phyloP scores from a whole-genome alignment of 2,888 invertebrate genomes.

The Vanessa cardui region DNA sequence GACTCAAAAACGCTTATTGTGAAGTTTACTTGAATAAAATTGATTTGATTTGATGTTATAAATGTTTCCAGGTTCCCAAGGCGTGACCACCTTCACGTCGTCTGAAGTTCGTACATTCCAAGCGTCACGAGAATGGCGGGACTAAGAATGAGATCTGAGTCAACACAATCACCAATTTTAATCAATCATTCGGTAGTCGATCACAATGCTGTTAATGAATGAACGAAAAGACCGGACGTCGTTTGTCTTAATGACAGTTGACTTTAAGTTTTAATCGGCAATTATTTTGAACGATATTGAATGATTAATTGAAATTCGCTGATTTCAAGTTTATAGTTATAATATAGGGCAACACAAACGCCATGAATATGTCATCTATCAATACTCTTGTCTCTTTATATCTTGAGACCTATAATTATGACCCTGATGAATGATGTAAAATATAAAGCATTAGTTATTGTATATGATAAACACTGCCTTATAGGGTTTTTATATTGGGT shows the following conservation, averaged over 20 bases:
- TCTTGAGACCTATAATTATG: background rate
- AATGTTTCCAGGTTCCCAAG: constrained; percentile 69
- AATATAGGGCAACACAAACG: background rate
- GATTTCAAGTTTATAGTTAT: background rate
- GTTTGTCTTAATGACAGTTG: too few species aligned
- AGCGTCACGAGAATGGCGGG: constrained; percentile 75
- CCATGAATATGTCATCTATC: background rate
- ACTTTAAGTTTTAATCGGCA: too few species aligned
- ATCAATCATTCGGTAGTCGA: too few species aligned
- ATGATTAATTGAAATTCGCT: background rate
- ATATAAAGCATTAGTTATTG: background rate
- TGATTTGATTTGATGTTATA: background rate
- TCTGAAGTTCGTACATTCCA: constrained; percentile 80
- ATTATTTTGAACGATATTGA: background rate
- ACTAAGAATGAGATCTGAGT: constrained; percentile 46
- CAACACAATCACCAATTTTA: background rate
- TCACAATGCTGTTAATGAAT: too few species aligned
- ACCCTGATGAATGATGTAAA: background rate
- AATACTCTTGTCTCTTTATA: constrained; percentile 1
- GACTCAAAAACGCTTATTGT: too few species aligned
- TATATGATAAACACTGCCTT: constrained; percentile 7
- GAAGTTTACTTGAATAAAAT: too few species aligned
- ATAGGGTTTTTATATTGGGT: background rate
- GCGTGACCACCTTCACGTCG: constrained; percentile 75
- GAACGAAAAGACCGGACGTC: too few species aligned